Conservation (phyloP, 1,140 invertebrate species). For the Cataglyphis hispanica region DNA sequence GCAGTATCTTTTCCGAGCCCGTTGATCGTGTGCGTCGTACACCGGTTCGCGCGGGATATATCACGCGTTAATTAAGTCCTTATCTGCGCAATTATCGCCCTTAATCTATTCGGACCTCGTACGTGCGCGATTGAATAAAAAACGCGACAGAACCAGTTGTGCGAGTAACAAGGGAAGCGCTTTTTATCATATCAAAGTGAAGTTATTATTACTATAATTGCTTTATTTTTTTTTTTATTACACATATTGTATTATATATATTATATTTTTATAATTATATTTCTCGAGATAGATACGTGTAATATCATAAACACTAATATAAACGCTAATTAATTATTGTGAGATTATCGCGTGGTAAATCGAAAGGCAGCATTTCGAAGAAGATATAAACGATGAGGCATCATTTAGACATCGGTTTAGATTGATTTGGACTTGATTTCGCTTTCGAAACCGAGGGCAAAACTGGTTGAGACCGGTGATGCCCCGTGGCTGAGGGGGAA, state of each 20-base stretch:
- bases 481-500: neutral
- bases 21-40: conserved; percentile 44
- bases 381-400: conserved; percentile 35
- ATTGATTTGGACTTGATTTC: conserved; percentile 55
- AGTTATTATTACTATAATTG: neutral
- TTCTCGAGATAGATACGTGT: neutral
- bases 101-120: conserved; percentile 54
- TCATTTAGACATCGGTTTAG: conserved; percentile 20
- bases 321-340: neutral
- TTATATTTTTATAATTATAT: neutral
- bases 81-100: conserved; percentile 74
- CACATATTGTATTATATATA: neutral
- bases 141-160: neutral
- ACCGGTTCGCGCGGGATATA: conserved; percentile 56
- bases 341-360: neutral
- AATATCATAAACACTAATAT: no score
- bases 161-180: neutral
- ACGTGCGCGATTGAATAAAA: conserved; percentile 37
- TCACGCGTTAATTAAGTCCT: conserved; percentile 77
- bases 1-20: conserved; percentile 66
- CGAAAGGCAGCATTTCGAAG: neutral
- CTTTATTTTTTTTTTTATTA: neutral
- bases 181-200: neutral
- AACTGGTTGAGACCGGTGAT: conserved; percentile 28
- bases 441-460: neutral